These are phyloP conservation scores for Gallinago stenura DNA, from an alignment of 2,797 vertebrate genomes.

Conservation along the genomic window DNA sequence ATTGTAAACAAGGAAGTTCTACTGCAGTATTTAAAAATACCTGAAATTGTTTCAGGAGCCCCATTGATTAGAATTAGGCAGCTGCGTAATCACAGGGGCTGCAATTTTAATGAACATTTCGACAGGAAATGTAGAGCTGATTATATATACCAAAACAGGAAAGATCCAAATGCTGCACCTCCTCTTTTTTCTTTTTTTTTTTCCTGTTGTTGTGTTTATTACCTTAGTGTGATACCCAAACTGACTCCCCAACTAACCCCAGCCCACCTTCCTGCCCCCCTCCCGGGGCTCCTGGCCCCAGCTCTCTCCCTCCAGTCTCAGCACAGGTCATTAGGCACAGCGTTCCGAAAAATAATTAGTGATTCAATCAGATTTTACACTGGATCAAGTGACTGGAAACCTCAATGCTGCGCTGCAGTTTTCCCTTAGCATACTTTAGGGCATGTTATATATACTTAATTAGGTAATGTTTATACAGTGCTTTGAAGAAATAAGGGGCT, in stretches of 20 bases:
- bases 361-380: slow-evolving; percentile 57
- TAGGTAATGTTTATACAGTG: slow-evolving; percentile 69
- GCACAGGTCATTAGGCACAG: slow-evolving; percentile 29
- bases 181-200: neutral
- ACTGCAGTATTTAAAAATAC: slow-evolving; percentile 70
- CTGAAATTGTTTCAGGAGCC: slow-evolving; percentile 69
- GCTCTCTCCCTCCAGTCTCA: neutral
- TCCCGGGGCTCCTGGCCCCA: neutral
- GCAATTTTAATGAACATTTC: slow-evolving; percentile 76
- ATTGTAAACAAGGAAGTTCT: slow-evolving; percentile 74
- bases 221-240: neutral
- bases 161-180: slow-evolving; percentile 36
- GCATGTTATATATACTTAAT: slow-evolving; percentile 72
- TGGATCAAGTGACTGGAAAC: slow-evolving; percentile 55
- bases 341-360: slow-evolving; percentile 67
- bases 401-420: slow-evolving; percentile 24
- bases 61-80: slow-evolving; percentile 76
- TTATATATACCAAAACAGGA: slow-evolving; percentile 72
- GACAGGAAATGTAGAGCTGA: slow-evolving; percentile 72
- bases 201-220: neutral
- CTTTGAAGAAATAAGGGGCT: slow-evolving; percentile 52
- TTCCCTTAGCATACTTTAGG: slow-evolving; percentile 43
- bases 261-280: neutral
- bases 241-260: neutral
- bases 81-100: slow-evolving; percentile 74